phyloP scores from a whole-genome alignment of 2,888 invertebrate genomes.

The Pteria penguin region DNA sequence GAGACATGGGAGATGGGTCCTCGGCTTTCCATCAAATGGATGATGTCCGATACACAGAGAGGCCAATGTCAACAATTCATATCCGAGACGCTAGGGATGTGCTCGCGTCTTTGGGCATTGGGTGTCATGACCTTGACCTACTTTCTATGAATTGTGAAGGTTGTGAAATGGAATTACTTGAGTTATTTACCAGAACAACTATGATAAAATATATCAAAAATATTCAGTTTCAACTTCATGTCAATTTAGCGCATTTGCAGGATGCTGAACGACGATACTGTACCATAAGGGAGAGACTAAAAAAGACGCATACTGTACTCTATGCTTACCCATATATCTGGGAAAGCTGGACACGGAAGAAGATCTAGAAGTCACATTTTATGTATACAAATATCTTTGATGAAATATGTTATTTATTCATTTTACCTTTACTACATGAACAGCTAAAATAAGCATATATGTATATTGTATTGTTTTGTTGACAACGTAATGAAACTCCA shows the following conservation, averaged over 20 bases:
- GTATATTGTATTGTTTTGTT: too few species aligned
- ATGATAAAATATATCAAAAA: conserved; percentile 41
- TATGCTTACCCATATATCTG: conserved; percentile 46
- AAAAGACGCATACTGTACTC: conserved; percentile 42
- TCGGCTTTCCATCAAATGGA: not conserved
- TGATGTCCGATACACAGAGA: not conserved
- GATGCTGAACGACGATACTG: conserved; percentile 40
- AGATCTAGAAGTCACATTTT: too few species aligned
- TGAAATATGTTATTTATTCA: too few species aligned
- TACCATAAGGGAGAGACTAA: conserved; percentile 40
- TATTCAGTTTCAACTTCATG: conserved; percentile 49
- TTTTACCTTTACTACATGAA: too few species aligned
- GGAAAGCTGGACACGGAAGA: conserved; percentile 46
- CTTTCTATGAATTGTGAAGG: conserved; percentile 50
- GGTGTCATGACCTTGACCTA: conserved; percentile 44
- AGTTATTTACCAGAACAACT: conserved; percentile 31
- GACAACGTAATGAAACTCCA: too few species aligned
- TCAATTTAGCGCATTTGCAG: conserved; percentile 16
- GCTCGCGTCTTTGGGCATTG: conserved; percentile 44
- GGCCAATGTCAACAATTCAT: not conserved
- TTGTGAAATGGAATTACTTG: conserved; percentile 48
- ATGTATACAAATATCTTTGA: too few species aligned
- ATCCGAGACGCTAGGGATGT: conserved; percentile 44
- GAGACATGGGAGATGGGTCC: not conserved
- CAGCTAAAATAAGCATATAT: too few species aligned